Conservation (phyloP, 2,797 vertebrate genomes). For the Chiloscyllium punctatum region DNA sequence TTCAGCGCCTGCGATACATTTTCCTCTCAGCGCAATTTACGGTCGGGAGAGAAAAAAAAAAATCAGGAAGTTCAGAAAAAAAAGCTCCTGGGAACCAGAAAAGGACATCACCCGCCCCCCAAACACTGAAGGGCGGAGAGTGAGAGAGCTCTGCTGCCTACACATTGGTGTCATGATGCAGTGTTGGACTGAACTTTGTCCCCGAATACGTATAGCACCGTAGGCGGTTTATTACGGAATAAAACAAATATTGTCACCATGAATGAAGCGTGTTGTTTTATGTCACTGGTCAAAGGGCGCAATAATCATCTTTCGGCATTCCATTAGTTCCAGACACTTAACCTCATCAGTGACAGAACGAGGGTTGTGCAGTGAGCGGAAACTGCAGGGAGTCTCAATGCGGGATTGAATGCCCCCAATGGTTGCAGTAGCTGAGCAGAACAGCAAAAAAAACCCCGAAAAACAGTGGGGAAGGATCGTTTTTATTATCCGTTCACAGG, state of each 20-base stretch:
- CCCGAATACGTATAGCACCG: background rate
- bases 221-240: no score
- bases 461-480: background rate
- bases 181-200: background rate
- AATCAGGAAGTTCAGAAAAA: background rate
- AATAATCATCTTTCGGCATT: background rate
- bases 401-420: no score
- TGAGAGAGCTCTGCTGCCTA: background rate
- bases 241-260: background rate
- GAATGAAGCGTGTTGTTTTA: background rate
- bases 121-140: background rate
- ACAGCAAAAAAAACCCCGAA: no score
- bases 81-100: background rate
- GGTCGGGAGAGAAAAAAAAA: background rate
- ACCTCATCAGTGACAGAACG: background rate
- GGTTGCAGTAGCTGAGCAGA: background rate
- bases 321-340: background rate
- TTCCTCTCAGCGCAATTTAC: background rate
- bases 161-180: background rate
- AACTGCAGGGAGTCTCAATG: background rate
- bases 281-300: background rate
- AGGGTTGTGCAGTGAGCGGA: background rate
- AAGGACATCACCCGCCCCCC: background rate
- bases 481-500: no score
- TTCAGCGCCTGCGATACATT: background rate